Percentiles rank a stretch among this genome's conserved stretches.
These are phyloP conservation scores for Coccyzus lansbergi DNA, from an alignment of 2,797 vertebrate species.

Conservation along the genomic window DNA sequence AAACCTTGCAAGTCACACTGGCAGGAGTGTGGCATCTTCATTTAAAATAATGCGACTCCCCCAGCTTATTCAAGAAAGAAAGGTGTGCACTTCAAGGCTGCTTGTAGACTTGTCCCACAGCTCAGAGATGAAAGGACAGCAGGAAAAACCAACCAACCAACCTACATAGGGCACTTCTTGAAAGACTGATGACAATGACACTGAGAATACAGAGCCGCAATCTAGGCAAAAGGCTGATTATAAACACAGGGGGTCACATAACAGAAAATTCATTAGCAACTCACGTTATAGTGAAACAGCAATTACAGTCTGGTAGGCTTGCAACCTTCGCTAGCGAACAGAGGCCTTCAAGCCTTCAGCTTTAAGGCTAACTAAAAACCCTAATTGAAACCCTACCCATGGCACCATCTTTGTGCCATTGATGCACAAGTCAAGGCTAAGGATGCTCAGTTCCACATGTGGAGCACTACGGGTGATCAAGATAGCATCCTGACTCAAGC, in stretches of 20 bases:
- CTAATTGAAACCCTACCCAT: background rate
- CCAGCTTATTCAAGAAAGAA: fast-evolving
- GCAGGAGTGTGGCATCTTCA: background rate
- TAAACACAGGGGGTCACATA: fast-evolving
- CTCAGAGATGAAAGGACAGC: background rate
- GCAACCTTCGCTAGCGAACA: background rate
- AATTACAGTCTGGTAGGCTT: background rate
- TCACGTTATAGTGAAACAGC: background rate
- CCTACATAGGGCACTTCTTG: background rate
- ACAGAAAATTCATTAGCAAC: background rate
- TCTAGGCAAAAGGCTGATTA: background rate
- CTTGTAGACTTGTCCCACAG: background rate
- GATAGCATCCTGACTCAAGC: fast-evolving
- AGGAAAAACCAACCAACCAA: background rate
- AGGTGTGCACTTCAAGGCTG: background rate
- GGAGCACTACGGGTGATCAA: background rate
- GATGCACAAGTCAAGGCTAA: background rate
- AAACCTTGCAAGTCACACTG: background rate
- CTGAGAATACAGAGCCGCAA: background rate
- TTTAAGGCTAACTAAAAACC: background rate
- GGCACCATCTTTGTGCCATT: background rate
- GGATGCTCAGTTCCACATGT: background rate
- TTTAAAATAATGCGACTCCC: background rate
- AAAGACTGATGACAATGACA: background rate
- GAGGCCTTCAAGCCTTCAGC: background rate